Conservation (phyloP, 1,140 invertebrate genomes). For the Palaemon carinicauda region DNA sequence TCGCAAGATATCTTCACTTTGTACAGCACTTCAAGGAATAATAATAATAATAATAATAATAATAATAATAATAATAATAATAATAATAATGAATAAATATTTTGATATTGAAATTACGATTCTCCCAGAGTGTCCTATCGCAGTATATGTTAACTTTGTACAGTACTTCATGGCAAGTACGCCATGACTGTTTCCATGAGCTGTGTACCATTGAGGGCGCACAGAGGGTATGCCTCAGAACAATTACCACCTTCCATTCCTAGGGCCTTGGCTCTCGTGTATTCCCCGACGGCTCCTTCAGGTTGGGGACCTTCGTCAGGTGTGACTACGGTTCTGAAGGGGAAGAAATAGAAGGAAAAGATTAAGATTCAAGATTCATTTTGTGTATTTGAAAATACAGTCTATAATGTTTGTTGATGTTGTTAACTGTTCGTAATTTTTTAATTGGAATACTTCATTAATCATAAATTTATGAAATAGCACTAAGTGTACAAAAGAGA, state of each 20-base stretch:
- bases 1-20: neutral
- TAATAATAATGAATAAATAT: too few species aligned
- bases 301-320: neutral
- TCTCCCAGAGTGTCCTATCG: neutral
- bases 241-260: neutral
- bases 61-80: too few species aligned
- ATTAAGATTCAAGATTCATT: too few species aligned
- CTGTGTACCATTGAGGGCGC: conserved; percentile 16
- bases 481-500: too few species aligned
- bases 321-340: neutral
- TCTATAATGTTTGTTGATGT: too few species aligned
- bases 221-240: neutral
- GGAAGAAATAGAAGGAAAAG: neutral
- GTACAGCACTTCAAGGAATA: neutral
- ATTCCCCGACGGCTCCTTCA: neutral
- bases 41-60: too few species aligned
- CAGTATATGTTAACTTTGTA: neutral
- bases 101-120: neutral
- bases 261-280: neutral
- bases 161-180: neutral
- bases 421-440: too few species aligned
- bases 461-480: too few species aligned
- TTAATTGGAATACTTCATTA: too few species aligned
- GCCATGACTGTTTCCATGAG: conserved; percentile 6
- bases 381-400: too few species aligned